Conservation (phyloP, 1,140 invertebrate species). For the Archivesica marissinica region DNA sequence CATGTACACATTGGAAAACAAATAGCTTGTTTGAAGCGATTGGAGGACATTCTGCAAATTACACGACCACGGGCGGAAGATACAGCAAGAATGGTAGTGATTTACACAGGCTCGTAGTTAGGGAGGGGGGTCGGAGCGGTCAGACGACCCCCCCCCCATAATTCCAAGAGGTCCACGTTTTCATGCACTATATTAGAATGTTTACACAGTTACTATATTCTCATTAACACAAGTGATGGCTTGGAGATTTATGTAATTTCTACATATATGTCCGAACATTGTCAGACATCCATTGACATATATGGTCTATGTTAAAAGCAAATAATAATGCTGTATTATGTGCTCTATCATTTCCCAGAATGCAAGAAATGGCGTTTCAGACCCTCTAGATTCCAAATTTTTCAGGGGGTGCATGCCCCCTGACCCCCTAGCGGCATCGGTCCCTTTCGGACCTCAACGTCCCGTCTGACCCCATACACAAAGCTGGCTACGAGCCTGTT, state of each 20-base stretch:
- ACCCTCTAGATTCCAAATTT: too few relatives aligned
- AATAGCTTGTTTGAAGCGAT: conserved; percentile 7
- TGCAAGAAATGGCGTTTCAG: too few relatives aligned
- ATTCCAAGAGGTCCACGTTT: background rate
- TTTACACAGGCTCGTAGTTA: too few relatives aligned
- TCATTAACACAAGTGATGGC: background rate
- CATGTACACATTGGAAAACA: conserved; percentile 5
- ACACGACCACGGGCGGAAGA: conserved; percentile 1
- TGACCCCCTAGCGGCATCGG: too few relatives aligned
- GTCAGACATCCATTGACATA: too few relatives aligned
- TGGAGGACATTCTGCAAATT: background rate
- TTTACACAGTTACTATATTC: background rate
- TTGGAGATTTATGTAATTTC: background rate
- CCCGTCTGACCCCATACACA: too few relatives aligned
- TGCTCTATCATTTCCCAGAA: too few relatives aligned
- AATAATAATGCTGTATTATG: too few relatives aligned
- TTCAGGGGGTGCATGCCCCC: too few relatives aligned
- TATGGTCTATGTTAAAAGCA: too few relatives aligned
- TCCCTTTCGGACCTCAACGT: too few relatives aligned
- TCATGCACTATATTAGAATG: background rate
- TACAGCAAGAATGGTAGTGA: background rate
- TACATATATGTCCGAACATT: background rate
- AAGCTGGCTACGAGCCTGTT: too few relatives aligned
- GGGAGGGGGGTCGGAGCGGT: background rate
- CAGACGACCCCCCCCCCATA: background rate